phyloP scores from a whole-genome alignment of 2,113 vertebrate genomes.

The Dromas ardeola region DNA sequence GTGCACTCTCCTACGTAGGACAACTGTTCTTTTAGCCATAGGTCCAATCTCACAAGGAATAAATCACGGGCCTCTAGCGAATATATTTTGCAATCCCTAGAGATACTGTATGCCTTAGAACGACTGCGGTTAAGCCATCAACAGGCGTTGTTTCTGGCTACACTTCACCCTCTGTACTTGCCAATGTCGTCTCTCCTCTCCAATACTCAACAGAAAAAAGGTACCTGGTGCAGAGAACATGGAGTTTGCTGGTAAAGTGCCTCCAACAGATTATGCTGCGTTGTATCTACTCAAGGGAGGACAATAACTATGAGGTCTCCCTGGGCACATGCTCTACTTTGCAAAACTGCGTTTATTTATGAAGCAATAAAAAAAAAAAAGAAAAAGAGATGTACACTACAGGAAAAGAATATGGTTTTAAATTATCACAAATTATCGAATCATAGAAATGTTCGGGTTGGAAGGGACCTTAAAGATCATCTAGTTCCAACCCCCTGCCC shows the following conservation, averaged over 20 bases:
- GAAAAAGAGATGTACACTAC: neutral
- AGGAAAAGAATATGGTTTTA: neutral
- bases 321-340: neutral
- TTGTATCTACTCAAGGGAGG: neutral
- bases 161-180: neutral
- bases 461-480: no score
- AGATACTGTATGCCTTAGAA: neutral
- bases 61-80: neutral
- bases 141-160: neutral
- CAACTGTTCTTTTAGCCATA: neutral
- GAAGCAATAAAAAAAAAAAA: neutral
- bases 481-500: no score
- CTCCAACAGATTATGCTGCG: neutral
- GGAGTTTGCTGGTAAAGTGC: neutral
- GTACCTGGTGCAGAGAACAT: neutral
- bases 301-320: neutral
- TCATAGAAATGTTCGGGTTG: no score
- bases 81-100: neutral
- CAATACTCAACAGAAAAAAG: neutral
- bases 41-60: neutral
- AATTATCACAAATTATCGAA: neutral
- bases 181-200: neutral
- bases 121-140: neutral
- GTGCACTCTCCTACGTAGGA: accelerated
- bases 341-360: neutral